Evolutionary conservation across 2,888 invertebrate genomes (phyloP).

Genomic region (Conomelus anceps): DNA sequence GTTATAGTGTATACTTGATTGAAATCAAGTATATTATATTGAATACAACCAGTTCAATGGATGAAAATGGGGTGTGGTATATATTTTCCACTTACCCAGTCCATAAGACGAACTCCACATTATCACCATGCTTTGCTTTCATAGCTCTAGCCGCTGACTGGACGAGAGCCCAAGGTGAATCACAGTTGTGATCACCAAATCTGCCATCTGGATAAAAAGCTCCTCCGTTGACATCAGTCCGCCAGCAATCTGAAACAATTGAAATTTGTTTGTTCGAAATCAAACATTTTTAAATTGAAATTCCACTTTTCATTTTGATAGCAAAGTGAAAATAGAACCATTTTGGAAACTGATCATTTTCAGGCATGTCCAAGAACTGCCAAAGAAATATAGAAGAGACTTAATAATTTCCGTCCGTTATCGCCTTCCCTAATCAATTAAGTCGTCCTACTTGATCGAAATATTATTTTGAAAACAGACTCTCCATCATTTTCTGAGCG

Average conservation of each 20-base stretch:
- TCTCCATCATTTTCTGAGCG: neutral
- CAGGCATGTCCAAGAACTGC: neutral
- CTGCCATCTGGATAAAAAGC: constrained; percentile 50
- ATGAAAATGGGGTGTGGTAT: too few relatives aligned
- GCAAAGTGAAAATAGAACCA: too few relatives aligned
- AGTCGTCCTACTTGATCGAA: neutral
- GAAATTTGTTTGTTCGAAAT: too few relatives aligned
- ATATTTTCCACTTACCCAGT: constrained; percentile 84
- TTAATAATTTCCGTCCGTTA: neutral
- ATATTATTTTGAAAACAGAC: too few relatives aligned
- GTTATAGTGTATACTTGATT: too few relatives aligned
- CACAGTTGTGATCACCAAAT: constrained; percentile 76
- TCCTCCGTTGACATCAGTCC: constrained; percentile 47
- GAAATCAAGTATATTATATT: too few relatives aligned
- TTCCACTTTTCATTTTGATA: too few relatives aligned
- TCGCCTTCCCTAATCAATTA: neutral
- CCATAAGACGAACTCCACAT: constrained; percentile 90
- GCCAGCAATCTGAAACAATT: constrained; percentile 50
- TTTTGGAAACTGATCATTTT: too few relatives aligned
- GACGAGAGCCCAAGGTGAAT: constrained; percentile 81
- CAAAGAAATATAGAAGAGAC: neutral
- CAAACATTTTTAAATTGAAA: too few relatives aligned
- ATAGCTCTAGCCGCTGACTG: constrained; percentile 82
- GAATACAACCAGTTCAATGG: too few relatives aligned
- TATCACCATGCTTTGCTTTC: constrained; percentile 75